These are phyloP conservation scores for Acronicta leporina DNA, from an alignment of 2,888 invertebrate genomes.

Conservation along the genomic window DNA sequence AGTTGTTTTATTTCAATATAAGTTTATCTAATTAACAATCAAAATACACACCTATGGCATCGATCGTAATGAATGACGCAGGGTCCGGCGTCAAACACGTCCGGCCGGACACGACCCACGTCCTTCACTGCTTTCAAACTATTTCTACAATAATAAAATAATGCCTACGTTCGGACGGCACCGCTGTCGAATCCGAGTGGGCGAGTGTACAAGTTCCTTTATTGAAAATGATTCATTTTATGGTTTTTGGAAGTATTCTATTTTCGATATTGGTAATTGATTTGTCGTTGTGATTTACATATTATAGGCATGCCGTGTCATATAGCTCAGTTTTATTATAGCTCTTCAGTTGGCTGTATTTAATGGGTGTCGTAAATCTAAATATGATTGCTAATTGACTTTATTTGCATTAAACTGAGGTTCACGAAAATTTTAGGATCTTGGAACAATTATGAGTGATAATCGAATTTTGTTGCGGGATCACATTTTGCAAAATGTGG, in stretches of 20 bases:
- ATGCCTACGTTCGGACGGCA: slow-evolving; percentile 57
- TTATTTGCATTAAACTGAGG: slow-evolving; percentile 36
- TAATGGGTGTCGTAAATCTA: slow-evolving; percentile 55
- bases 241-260: slow-evolving; percentile 65
- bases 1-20: too few species aligned
- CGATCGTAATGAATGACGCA: slow-evolving; percentile 70
- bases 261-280: slow-evolving; percentile 64
- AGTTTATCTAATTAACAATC: slow-evolving; percentile 67
- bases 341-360: slow-evolving; percentile 52
- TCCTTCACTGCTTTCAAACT: slow-evolving; percentile 71
- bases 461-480: too few species aligned
- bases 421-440: not conserved
- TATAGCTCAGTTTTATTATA: slow-evolving; percentile 54
- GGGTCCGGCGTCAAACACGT: slow-evolving; percentile 77
- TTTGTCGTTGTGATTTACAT: slow-evolving; percentile 65
- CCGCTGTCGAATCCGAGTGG: slow-evolving; percentile 59
- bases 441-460: not conserved
- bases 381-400: slow-evolving; percentile 57
- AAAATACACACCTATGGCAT: slow-evolving; percentile 63
- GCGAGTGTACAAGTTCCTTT: slow-evolving; percentile 64
- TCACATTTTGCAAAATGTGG: too few species aligned
- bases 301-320: slow-evolving; percentile 55
- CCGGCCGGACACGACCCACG: slow-evolving; percentile 79
- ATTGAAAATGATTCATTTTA: slow-evolving; percentile 67
- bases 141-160: slow-evolving; percentile 66